Evolutionary conservation across 2,113 vertebrate species (phyloP), one percentile per base, ranked within the genome.

Genomic region (Daubentonia madagascariensis): DNA sequence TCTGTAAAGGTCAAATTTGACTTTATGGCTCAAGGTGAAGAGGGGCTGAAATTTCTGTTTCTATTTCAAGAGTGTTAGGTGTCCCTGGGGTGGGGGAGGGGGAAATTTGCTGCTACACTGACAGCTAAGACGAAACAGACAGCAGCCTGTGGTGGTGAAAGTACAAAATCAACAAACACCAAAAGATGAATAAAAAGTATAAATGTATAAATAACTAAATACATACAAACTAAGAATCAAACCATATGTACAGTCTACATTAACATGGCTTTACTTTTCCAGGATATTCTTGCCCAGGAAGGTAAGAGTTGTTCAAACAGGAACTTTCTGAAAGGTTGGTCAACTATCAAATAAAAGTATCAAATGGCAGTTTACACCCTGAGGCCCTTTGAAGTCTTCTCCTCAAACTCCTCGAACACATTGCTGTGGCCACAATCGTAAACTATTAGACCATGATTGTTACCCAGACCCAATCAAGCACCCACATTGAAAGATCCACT

Each of bases 1-100:
- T 91, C 89, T 67, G 28, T 57, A 52, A 88, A 97, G 78, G 65
- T 95, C 95, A 94, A 85, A 37, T 63, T 78, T 83, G 67, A 93
- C 43, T 45, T 65, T 37, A 72, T 17, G 54, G 17, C 23, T 94
- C 87, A 97, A 63, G 52, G 67, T 97, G 37, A 92, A 92, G 32
- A 50, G 63, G 37, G 50, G 25, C 20, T 80, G 35, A 79, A 70
- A 84, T 75, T 45, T 68, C 79, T 50, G 35, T 52, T 88, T 65
- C 72, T 40, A 6, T 85, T 96, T 85, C 81, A 40, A 40, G 78
- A 96, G 37, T 37, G 22, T 40, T 30, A 59, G 59, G n/a, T 12
- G 35, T 72, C 91, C 48, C 78, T 13, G 28, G 23, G 61, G n/a
- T 83, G 8, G 1, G 22, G 17, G 20, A 37, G 35, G n/a, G 6